phyloP scores from a whole-genome alignment of 1,140 invertebrate genomes.

The Pogonognathellus flavescens region DNA sequence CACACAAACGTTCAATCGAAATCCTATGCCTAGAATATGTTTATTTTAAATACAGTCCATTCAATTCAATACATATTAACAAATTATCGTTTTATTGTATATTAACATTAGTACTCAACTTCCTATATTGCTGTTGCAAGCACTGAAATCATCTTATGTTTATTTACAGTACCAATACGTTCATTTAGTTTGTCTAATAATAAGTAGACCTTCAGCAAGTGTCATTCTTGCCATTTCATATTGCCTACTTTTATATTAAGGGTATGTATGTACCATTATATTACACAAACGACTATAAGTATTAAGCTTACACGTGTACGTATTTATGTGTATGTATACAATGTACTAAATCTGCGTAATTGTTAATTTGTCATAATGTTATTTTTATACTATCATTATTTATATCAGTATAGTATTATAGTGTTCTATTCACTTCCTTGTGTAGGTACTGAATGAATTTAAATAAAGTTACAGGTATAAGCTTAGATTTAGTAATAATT shows the following conservation, averaged over 20 bases:
- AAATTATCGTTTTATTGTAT: constrained; percentile 42
- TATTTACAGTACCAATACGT: constrained; percentile 16
- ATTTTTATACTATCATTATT: constrained; percentile 2
- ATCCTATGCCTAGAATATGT: constrained; percentile 13
- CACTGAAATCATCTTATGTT: background rate
- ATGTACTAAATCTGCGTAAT: background rate
- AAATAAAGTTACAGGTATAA: background rate
- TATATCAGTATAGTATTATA: background rate
- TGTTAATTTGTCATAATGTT: background rate
- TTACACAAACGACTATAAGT: constrained; percentile 5
- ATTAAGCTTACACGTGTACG: background rate
- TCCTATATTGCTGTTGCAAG: constrained; percentile 8
- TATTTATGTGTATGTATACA: background rate
- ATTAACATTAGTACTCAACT: constrained; percentile 8
- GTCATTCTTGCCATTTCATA: too few relatives aligned
- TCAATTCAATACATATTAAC: constrained; percentile 23
- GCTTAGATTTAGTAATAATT: background rate
- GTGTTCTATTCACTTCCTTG: background rate
- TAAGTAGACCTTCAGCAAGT: background rate
- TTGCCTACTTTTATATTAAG: too few relatives aligned
- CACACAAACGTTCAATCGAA: constrained; percentile 37
- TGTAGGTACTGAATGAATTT: constrained; percentile 1
- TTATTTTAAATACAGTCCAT: constrained; percentile 33
- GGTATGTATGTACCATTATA: background rate
- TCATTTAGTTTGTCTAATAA: background rate